Conservation (phyloP, 2,888 invertebrate genomes). For the Chrysomela aeneicollis region DNA sequence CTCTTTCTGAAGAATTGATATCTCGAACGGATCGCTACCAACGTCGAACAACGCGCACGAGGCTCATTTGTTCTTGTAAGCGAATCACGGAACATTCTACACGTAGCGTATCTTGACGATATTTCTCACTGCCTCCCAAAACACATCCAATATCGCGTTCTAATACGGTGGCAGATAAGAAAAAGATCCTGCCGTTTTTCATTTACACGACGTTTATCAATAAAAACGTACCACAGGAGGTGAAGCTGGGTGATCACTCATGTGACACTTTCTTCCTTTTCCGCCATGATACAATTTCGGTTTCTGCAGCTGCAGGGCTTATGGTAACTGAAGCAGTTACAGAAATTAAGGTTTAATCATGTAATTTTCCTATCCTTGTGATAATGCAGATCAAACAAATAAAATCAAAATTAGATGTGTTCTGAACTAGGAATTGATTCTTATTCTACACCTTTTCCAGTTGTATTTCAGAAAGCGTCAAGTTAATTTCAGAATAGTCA, state of each 20-base stretch:
- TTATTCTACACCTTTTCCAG: no score
- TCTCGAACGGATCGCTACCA: background rate
- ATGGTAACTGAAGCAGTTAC: no score
- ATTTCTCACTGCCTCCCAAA: constrained; percentile 7
- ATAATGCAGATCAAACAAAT: no score
- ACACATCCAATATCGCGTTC: constrained; percentile 19
- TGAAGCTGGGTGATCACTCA: constrained; percentile 14
- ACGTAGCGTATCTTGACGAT: background rate
- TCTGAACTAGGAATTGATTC: no score
- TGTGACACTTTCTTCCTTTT: constrained; percentile 14
- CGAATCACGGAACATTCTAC: background rate
- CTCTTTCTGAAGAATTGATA: background rate
- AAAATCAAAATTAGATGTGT: no score
- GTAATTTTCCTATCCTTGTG: no score
- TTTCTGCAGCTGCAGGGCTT: no score
- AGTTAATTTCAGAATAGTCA: no score
- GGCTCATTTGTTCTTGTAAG: background rate
- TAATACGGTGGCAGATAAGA: constrained; percentile 5
- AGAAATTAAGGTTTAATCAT: no score
- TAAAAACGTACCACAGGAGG: background rate
- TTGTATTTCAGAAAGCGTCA: no score
- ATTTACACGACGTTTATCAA: background rate
- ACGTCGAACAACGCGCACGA: background rate
- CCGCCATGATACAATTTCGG: background rate
- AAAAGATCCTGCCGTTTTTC: background rate